A percentile compares a stretch with the other conserved stretches of the same genome.
Conservation (phyloP, 2,797 vertebrate genomes). For the Alca torda region DNA sequence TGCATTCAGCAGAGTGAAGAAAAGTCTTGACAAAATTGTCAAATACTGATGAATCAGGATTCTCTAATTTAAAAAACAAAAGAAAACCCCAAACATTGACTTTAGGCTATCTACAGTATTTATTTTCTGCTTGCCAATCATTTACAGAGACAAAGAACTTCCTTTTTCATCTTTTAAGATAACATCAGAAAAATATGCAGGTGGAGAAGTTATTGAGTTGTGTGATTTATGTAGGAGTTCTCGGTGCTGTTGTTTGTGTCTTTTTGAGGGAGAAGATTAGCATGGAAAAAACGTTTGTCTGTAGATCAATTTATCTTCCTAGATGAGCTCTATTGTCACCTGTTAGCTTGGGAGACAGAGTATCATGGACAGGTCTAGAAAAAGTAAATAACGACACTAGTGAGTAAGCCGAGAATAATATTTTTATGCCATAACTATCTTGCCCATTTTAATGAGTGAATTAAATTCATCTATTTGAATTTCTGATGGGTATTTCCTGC, state of each 20-base stretch:
- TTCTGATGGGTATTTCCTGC: background rate
- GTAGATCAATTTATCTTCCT: conserved; percentile 1
- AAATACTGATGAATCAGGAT: background rate
- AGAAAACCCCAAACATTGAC: background rate
- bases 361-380: background rate
- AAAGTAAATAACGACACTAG: background rate
- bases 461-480: background rate
- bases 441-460: background rate
- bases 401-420: background rate
- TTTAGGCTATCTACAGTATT: background rate
- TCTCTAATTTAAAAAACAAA: background rate
- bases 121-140: background rate
- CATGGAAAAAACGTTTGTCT: background rate
- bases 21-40: background rate
- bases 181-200: background rate
- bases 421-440: background rate
- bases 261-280: conserved; percentile 4
- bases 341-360: background rate
- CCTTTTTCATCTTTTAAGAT: background rate
- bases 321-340: background rate
- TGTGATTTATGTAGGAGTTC: conserved; percentile 41
- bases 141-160: background rate
- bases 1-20: background rate
- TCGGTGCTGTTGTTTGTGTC: background rate
- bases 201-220: background rate